Conservation (phyloP, 2,888 invertebrate species). For the Drosophila subsilvestris region DNA sequence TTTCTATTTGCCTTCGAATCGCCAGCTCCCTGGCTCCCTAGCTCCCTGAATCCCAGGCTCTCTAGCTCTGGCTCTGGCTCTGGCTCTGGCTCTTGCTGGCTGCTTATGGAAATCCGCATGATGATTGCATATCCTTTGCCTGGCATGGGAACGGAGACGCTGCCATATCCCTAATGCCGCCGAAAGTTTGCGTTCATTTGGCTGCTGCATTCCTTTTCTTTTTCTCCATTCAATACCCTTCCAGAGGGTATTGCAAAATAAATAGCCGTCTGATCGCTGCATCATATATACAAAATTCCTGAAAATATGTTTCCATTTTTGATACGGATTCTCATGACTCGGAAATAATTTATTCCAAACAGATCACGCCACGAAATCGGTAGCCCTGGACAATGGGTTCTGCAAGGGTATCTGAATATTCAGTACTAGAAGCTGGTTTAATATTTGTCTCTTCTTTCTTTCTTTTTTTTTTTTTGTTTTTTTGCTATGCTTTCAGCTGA, state of each 20-base stretch:
- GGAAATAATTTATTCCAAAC: too few species aligned
- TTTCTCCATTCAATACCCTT: slow-evolving; percentile 17
- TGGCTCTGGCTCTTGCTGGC: slow-evolving; percentile 38
- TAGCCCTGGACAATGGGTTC: background rate
- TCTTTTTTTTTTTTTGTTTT: slow-evolving; percentile 21
- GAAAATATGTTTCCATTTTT: slow-evolving; percentile 3
- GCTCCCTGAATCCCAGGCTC: background rate
- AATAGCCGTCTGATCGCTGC: too few species aligned
- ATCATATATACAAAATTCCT: background rate
- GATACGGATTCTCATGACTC: too few species aligned
- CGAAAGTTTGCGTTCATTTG: slow-evolving; percentile 77
- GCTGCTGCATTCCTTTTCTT: slow-evolving; percentile 42
- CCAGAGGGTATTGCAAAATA: background rate
- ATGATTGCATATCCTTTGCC: slow-evolving; percentile 79
- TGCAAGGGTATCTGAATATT: background rate
- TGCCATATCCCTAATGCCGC: slow-evolving; percentile 74
- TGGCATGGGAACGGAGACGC: slow-evolving; percentile 64
- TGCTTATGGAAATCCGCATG: slow-evolving; percentile 80
- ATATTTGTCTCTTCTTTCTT: slow-evolving; percentile 12
- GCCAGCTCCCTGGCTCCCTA: slow-evolving; percentile 8
- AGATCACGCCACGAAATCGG: too few species aligned
- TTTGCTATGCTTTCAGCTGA: slow-evolving; percentile 58
- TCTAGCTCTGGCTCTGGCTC: background rate
- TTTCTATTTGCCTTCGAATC: slow-evolving; percentile 72
- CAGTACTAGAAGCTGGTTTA: background rate